Conservation (phyloP, 2,888 invertebrate genomes). For the Trachelus tabidus region DNA sequence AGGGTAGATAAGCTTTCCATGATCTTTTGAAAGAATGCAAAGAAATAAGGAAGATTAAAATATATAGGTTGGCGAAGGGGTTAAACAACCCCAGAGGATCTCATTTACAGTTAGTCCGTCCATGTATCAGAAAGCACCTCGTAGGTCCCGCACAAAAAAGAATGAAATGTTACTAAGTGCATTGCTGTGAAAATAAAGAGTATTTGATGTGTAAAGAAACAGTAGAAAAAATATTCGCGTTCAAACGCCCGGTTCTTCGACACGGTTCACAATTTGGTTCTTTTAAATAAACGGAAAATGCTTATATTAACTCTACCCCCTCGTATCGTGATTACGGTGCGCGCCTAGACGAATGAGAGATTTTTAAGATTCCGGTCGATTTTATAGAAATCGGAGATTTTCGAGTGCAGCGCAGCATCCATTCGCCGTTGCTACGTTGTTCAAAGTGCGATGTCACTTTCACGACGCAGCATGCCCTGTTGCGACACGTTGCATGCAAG, state of each 20-base stretch:
- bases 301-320: slow-evolving; percentile 14
- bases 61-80: slow-evolving; percentile 3
- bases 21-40: background rate
- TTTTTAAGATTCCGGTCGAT: background rate
- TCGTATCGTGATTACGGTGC: background rate
- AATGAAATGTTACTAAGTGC: slow-evolving; percentile 13
- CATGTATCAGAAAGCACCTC: background rate
- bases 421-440: slow-evolving; percentile 41
- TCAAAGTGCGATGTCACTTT: slow-evolving; percentile 46
- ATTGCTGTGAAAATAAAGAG: slow-evolving; percentile 3
- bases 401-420: slow-evolving; percentile 26
- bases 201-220: background rate
- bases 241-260: slow-evolving; percentile 14
- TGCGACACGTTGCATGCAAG: slow-evolving; percentile 52
- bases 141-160: slow-evolving; percentile 1
- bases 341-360: background rate
- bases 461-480: slow-evolving; percentile 50
- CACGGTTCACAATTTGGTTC: slow-evolving; percentile 37
- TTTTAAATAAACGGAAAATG: background rate
- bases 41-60: background rate
- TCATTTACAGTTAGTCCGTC: background rate
- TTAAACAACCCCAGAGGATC: background rate
- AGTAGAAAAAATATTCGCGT: slow-evolving; percentile 27
- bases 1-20: background rate
- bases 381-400: background rate